Conservation (phyloP, 2,888 invertebrate species). For the Hypena proboscidalis region DNA sequence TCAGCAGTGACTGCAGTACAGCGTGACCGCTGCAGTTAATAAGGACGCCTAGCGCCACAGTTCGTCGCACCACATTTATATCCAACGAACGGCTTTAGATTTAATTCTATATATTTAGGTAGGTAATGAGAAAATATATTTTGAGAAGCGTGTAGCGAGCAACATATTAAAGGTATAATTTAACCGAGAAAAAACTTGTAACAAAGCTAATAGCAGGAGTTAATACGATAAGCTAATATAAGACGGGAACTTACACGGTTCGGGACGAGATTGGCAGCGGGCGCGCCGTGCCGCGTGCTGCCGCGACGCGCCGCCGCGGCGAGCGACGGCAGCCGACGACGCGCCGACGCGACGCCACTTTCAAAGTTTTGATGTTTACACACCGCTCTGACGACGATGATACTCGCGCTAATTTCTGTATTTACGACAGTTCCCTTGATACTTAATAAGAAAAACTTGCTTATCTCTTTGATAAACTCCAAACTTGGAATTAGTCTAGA, state of each 20-base stretch:
- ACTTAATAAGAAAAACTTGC: conserved; percentile 73
- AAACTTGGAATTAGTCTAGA: conserved; percentile 55
- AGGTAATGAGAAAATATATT: conserved; percentile 30
- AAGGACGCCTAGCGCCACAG: conserved; percentile 42
- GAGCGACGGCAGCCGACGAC: conserved; percentile 23
- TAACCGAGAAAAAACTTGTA: conserved; percentile 40
- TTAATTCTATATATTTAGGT: conserved; percentile 39
- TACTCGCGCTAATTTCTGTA: conserved; percentile 75
- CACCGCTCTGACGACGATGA: conserved; percentile 63
- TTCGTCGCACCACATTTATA: conserved; percentile 41
- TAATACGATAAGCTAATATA: conserved; percentile 45
- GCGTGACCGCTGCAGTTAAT: conserved; percentile 45
- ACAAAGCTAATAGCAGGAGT: conserved; percentile 40
- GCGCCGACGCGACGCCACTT: conserved; percentile 56
- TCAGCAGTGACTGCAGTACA: conserved; percentile 38
- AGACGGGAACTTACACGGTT: conserved; percentile 40
- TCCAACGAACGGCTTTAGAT: conserved; percentile 30
- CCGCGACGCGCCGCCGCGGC: conserved; percentile 11
- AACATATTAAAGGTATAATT: conserved; percentile 31
- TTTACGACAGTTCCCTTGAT: conserved; percentile 73
- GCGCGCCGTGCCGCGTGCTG: background rate
- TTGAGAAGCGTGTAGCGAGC: conserved; percentile 11
- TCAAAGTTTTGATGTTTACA: conserved; percentile 76
- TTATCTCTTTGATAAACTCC: conserved; percentile 62
- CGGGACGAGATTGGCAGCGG: conserved; percentile 33